A percentile compares a stretch with the other conserved stretches of the same genome.
These are phyloP conservation scores for Melanostoma scalare DNA, from an alignment of 2,888 invertebrate genomes.

Conservation along the genomic window DNA sequence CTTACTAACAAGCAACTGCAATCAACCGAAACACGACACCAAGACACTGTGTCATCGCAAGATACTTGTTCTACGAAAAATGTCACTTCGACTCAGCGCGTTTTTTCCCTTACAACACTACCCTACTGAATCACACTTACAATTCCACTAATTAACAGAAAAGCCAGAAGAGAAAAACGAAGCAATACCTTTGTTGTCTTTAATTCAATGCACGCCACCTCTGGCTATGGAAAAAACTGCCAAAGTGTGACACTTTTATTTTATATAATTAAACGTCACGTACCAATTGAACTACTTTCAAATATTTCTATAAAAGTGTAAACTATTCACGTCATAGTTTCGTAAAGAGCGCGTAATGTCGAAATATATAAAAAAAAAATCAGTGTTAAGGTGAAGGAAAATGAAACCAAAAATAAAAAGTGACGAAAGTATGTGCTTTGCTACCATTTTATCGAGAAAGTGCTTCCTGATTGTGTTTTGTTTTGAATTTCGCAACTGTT, in stretches of 20 bases:
- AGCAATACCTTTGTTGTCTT: constrained; percentile 12
- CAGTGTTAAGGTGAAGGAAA: constrained; percentile 72
- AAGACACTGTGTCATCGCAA: constrained; percentile 37
- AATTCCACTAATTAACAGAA: constrained; percentile 49
- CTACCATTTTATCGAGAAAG: constrained; percentile 62
- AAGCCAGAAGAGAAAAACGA: background rate
- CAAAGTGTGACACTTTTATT: constrained; percentile 70
- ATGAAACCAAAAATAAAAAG: constrained; percentile 23
- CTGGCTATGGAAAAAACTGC: constrained; percentile 34
- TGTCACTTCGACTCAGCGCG: background rate
- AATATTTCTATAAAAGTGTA: constrained; percentile 38
- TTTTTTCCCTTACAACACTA: constrained; percentile 53
- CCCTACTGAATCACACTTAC: constrained; percentile 28
- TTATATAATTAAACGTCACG: constrained; percentile 68
- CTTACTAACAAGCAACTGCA: background rate
- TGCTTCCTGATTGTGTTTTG: constrained; percentile 51
- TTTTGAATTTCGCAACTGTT: constrained; percentile 37
- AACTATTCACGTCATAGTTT: background rate
- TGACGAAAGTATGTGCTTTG: constrained; percentile 59
- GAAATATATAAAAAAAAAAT: constrained; percentile 53
- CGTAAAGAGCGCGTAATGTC: constrained; percentile 27
- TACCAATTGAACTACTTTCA: constrained; percentile 71
- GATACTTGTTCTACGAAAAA: constrained; percentile 22
- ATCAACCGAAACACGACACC: constrained; percentile 12
- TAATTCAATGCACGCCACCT: constrained; percentile 42